phyloP scores from a whole-genome alignment of 2,888 invertebrate genomes.

The Drosophila nr. fundita region DNA sequence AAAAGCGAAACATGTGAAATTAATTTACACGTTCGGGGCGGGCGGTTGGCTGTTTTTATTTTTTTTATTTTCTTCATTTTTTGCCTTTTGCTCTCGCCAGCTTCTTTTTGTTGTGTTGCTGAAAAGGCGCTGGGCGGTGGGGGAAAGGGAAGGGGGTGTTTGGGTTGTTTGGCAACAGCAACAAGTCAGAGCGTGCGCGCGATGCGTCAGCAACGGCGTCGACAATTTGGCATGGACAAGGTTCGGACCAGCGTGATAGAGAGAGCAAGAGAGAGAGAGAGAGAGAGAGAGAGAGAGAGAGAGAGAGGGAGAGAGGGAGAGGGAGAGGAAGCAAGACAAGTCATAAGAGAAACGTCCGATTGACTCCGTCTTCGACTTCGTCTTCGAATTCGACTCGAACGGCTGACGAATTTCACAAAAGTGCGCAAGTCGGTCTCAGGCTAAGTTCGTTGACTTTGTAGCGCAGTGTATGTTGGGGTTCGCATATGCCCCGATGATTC shows the following conservation, averaged over 20 bases:
- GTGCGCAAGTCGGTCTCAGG: slow-evolving; percentile 46
- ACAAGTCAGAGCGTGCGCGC: slow-evolving; percentile 48
- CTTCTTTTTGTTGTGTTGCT: slow-evolving; percentile 8
- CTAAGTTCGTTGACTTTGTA: slow-evolving; percentile 73
- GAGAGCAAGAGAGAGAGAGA: neutral
- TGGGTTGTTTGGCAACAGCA: slow-evolving; percentile 31
- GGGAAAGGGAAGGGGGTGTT: neutral
- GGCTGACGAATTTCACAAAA: slow-evolving; percentile 67
- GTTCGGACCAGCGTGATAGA: slow-evolving; percentile 50
- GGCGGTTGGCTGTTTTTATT: slow-evolving; percentile 5
- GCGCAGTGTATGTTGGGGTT: slow-evolving; percentile 48
- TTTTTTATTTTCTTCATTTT: neutral
- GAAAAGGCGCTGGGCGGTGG: neutral
- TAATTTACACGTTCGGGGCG: slow-evolving; percentile 70
- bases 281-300: neutral
- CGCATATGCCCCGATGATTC: slow-evolving; percentile 59
- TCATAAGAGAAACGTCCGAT: slow-evolving; percentile 38
- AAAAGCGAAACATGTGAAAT: slow-evolving; percentile 75
- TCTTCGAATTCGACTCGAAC: neutral
- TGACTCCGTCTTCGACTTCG: neutral
- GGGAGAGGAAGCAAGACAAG: slow-evolving; percentile 12
- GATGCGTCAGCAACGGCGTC: slow-evolving; percentile 66
- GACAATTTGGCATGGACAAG: slow-evolving; percentile 49
- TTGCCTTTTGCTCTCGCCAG: neutral
- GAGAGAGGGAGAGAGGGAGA: slow-evolving; percentile 2